Evolutionary conservation across 1,140 invertebrate species (phyloP).

Genomic region (Monomorium pharaonis): DNA sequence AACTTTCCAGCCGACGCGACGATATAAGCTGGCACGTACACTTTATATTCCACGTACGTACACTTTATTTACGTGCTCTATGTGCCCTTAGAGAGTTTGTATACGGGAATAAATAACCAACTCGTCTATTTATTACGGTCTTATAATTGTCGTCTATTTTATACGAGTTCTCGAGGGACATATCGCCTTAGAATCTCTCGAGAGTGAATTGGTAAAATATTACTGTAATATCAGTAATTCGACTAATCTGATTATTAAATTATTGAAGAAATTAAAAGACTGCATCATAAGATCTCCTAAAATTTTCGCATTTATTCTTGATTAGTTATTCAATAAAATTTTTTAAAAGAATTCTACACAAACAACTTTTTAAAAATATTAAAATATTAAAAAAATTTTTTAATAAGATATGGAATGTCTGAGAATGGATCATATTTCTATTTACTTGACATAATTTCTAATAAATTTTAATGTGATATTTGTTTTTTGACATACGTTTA

Average conservation of each 20-base stretch:
- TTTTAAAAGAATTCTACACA: background rate
- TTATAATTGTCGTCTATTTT: slow-evolving; percentile 52
- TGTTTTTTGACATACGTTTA: no score
- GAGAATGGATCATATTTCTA: no score
- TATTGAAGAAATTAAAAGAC: background rate
- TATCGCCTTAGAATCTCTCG: background rate
- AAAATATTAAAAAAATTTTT: no score
- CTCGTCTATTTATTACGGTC: slow-evolving; percentile 12
- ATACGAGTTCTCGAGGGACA: background rate
- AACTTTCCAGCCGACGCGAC: slow-evolving; percentile 15
- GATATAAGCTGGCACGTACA: slow-evolving; percentile 27
- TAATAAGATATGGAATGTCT: no score
- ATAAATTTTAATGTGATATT: no score
- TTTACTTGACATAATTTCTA: no score
- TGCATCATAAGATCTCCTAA: background rate
- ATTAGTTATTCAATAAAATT: background rate
- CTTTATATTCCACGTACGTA: slow-evolving; percentile 47
- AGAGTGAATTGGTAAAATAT: background rate
- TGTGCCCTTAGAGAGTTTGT: slow-evolving; percentile 9
- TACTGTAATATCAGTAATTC: background rate
- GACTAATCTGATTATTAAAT: background rate
- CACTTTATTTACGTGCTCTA: slow-evolving; percentile 38
- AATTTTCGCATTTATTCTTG: background rate
- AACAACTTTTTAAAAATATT: background rate
- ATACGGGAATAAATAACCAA: slow-evolving; percentile 41